Evolutionary conservation across 2,797 vertebrate genomes (phyloP), one percentile per base, ranked within the genome.

Genomic region (Lerista edwardsae): DNA sequence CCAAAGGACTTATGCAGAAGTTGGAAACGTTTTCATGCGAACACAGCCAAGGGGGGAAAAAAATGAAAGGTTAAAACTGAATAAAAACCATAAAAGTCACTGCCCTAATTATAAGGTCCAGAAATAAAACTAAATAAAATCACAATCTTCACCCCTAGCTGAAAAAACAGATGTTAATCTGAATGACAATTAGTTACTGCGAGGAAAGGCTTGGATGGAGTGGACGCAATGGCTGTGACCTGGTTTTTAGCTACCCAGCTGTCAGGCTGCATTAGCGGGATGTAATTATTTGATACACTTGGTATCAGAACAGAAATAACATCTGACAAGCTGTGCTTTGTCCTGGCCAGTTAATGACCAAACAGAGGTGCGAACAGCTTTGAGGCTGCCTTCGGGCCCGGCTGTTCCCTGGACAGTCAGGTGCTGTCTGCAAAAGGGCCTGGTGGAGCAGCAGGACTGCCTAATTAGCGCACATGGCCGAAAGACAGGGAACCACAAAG

Each of bases 381-480:
- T 68, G 90, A 90, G 79, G 92, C 79, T 1, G 80, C 88, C 90
- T 90, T 80, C 85, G 79, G 86, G 88, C 84, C 81, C 91, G 86
- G 62, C 39, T 87, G 80, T 87, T 75, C 3, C 44, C 85, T 1
- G 0, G 77, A 88, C 68, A 80, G 81, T 91, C 87, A 86, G 90
- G 82, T 77, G 86, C 77, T 86, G 65, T 78, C 87, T 91, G 85
- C 6, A 3, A 80, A 91, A 88, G 83, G 89, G 77, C 79, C 80
- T 57, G 0, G 59, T 72, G 86, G 85, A 71, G 65, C 90, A 27
- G 82, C 1, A 4, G 21, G 25, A 34, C 80, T 67, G 81, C 77
- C 87, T 64, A 87, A 94, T 95, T 89, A 93, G 89, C 86, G 34
- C 73, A 85, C 85, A 64, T 76, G 87, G 75, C 79, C 90, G 84